Base-by-base conservation (phyloP, 2,888 invertebrate genomes). In the Dendrolimus pini region DNA sequence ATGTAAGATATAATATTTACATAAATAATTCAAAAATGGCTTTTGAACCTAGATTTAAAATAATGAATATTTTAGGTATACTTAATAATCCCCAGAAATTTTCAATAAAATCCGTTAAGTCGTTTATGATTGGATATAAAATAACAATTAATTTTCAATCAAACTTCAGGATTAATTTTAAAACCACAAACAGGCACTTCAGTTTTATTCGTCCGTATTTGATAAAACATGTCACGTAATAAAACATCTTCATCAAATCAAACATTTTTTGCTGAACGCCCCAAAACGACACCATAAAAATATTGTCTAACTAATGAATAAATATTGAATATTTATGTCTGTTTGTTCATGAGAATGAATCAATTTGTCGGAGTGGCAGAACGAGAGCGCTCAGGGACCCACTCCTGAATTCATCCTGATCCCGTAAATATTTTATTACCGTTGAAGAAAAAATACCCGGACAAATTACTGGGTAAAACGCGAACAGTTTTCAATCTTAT, bases 351-450 rank as follows among this genome's bases (percentile, higher is more conserved):
- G 80, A 80, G 82, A 85, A 83, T 83, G 81, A 86, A 85, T 85
- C 84, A 82, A 88, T 87, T 81, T 78, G 72, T 71, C 72, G 72
- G 72, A 81, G 79, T 77, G 78, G 78, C 79, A 80, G 76, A 80
- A 77, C 75, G 78, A 74, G 72, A 75, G 76, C 76, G 75, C 66
- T 70, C 72, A 58, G 69, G 69, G 71, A 78, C 78, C 75, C 75
- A 74, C 81, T 83, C 77, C 75, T 76, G 78, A 78, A 86, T 85
- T 84, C 83, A 87, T 85, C 80, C 72, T 74, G 78, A 71, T 74
- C 75, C 88, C 85, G 84, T 89, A 89, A 89, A 89, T 86, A 86
- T 90, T 89, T 89, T 90, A 89, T 82, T 79, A 78, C 82, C 68
- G 61, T 68, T 63, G 68, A 71, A 77, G 78, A 85, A 88, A 86